These are phyloP conservation scores for Schrankia costaestrigalis DNA, from an alignment of 2,888 invertebrate species.

Conservation along the genomic window DNA sequence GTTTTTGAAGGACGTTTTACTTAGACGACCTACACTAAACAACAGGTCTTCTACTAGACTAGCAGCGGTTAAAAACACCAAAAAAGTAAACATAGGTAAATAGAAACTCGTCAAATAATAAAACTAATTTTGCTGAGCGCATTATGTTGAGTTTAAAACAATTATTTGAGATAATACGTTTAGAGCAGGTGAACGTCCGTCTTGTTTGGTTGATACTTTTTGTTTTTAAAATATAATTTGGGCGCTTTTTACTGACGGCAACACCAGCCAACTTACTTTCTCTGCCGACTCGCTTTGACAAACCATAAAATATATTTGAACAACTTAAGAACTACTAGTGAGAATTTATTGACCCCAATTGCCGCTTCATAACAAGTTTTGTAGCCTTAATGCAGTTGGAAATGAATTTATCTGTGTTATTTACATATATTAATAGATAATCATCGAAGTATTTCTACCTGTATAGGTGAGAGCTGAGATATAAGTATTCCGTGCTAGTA, in stretches of 20 bases:
- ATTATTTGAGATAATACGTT: slow-evolving; percentile 26
- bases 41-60: too few relatives aligned
- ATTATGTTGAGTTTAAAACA: slow-evolving; percentile 26
- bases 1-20: too few relatives aligned
- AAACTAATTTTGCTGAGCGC: too few relatives aligned
- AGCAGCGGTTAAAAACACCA: too few relatives aligned
- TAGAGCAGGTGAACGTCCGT: slow-evolving; percentile 42
- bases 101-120: too few relatives aligned
- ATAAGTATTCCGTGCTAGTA: too few relatives aligned
- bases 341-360: slow-evolving; percentile 31
- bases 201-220: slow-evolving; percentile 42
- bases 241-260: slow-evolving; percentile 37
- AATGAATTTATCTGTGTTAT: slow-evolving; percentile 11
- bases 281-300: slow-evolving; percentile 40
- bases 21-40: too few relatives aligned
- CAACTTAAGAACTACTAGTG: slow-evolving; percentile 20
- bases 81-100: too few relatives aligned
- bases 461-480: too few relatives aligned
- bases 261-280: slow-evolving; percentile 44
- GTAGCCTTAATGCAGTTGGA: slow-evolving; percentile 19
- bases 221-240: slow-evolving; percentile 44
- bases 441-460: too few relatives aligned
- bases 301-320: slow-evolving; percentile 39
- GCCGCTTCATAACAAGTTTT: slow-evolving; percentile 10
- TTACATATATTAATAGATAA: too few relatives aligned